Evolutionary conservation across 2,113 vertebrate genomes (phyloP), one percentile per base, ranked within the genome.

Genomic region (Chlorocebus sabaeus): DNA sequence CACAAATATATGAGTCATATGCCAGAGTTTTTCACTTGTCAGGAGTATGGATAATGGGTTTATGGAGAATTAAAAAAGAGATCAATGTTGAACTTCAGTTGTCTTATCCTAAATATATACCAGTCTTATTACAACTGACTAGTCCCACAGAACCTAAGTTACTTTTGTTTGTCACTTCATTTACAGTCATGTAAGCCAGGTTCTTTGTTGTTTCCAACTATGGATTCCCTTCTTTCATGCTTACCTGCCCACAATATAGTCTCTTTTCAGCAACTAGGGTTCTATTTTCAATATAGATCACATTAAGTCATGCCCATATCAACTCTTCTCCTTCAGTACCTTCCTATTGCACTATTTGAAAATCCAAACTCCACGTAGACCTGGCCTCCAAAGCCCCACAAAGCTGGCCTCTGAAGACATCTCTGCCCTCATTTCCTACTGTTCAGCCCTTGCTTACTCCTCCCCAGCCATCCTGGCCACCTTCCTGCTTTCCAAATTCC

Each of bases 1-100:
- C 88, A 98, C 90, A 98, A 98, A 97, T 85, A 96, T 86, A 78
- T 98, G 97, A 98, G 92, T 98, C 98, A 98, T 98, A 98, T 98
- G 97, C 92, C 97, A 96, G 85, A 84, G 94, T 30, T 97, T 93
- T 97, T 94, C 89, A 96, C 90, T 98, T 97, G 84, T 98, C 92
- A 70, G 90, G 73, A 93, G 45, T 85, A 87, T 68, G 92, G 93
- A 92, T 95, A 95, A 93, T 76, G 61, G 92, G 61, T 94, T 91
- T 95, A 79, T 81, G 64, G 40, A 68, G 23, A 55, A 96, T 79
- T 97, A 89, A 96, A 98, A 96, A 94, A 96, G 75, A 91, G 78
- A 96, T 45, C 43, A 64, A 55, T 52, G 72, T 70, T 94, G 89
- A 90, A 94, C 96, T 94, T 95, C 67, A 80, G 43, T 90, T 96